phyloP scores from a whole-genome alignment of 2,797 vertebrate genomes.

The Morelia viridis region DNA sequence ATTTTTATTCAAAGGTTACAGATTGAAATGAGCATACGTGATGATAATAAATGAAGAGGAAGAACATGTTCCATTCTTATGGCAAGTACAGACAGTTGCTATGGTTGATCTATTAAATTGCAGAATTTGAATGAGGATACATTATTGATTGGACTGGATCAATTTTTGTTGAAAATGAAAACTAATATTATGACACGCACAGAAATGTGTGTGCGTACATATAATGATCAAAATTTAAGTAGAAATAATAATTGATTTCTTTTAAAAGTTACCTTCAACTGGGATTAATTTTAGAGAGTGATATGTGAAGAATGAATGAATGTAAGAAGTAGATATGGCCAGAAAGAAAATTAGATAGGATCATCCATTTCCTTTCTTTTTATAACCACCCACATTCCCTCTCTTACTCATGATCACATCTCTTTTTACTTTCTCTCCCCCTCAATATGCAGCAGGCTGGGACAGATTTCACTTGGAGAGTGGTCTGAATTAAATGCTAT shows the following conservation, averaged over 20 bases:
- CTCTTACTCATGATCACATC: slow-evolving; percentile 1
- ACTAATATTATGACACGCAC: background rate
- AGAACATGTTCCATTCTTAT: background rate
- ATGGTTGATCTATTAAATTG: background rate
- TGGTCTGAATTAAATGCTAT: background rate
- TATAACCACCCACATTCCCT: background rate
- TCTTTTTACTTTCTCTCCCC: background rate
- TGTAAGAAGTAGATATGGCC: background rate
- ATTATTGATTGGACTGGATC: background rate
- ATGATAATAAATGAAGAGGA: background rate
- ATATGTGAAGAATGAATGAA: background rate
- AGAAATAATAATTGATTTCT: background rate
- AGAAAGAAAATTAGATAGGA: background rate
- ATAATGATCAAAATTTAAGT: background rate
- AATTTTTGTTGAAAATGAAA: background rate
- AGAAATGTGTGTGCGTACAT: background rate
- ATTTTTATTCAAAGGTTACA: slow-evolving; percentile 12
- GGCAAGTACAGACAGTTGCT: background rate
- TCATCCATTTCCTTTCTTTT: background rate
- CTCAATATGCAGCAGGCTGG: background rate
- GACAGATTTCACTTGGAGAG: background rate
- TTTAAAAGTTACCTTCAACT: background rate
- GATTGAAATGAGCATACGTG: slow-evolving; percentile 2
- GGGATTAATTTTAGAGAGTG: background rate
- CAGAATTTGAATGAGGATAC: background rate